phyloP scores from a whole-genome alignment of 2,888 invertebrate species.

The Carcina quercana region DNA sequence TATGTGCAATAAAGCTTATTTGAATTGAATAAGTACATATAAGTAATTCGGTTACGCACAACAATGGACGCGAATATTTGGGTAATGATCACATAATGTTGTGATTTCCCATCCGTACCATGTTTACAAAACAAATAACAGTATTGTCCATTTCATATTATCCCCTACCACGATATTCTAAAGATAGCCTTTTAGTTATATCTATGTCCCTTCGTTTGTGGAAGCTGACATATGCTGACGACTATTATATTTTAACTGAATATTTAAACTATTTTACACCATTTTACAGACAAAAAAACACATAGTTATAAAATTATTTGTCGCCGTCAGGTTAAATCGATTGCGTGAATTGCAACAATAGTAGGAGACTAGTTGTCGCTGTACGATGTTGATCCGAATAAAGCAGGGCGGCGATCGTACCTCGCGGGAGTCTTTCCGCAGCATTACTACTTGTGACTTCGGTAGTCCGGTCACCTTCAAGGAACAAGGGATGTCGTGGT shows the following conservation, averaged over 20 bases:
- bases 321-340: not conserved
- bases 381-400: too few relatives aligned
- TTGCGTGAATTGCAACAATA: not conserved
- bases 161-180: constrained; percentile 9
- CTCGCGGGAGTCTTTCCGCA: too few relatives aligned
- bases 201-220: too few relatives aligned
- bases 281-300: not conserved
- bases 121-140: constrained; percentile 43
- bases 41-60: too few relatives aligned
- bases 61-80: constrained; percentile 36
- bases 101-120: constrained; percentile 28
- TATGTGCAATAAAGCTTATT: too few relatives aligned
- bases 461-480: too few relatives aligned
- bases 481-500: too few relatives aligned
- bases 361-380: not conserved
- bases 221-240: too few relatives aligned
- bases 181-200: not conserved
- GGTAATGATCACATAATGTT: constrained; percentile 30
- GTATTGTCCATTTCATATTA: constrained; percentile 7
- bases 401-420: too few relatives aligned
- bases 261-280: not conserved
- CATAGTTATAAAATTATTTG: not conserved
- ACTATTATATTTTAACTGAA: not conserved
- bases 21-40: too few relatives aligned
- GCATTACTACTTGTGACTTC: too few relatives aligned